phyloP scores from a whole-genome alignment of 2,888 invertebrate species.

The Linnaemya vulpina region DNA sequence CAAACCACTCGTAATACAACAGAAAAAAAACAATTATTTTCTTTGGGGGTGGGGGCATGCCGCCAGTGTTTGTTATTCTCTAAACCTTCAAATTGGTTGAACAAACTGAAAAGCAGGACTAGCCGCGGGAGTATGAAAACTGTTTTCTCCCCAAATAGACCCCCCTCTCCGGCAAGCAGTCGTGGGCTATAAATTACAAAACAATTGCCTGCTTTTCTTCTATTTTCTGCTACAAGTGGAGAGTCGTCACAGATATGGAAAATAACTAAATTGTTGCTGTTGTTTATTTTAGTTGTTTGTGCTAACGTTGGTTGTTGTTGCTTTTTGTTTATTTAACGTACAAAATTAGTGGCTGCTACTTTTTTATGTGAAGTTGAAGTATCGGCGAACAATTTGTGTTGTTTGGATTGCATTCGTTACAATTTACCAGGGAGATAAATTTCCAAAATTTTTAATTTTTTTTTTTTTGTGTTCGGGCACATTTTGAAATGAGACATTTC shows the following conservation, averaged over 20 bases:
- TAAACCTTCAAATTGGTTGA: conserved; percentile 63
- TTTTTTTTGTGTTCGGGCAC: conserved; percentile 48
- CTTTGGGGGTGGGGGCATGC: background rate
- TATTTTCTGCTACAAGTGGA: conserved; percentile 5
- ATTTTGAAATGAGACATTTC: conserved; percentile 48
- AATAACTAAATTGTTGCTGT: conserved; percentile 38
- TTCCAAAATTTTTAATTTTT: conserved; percentile 23
- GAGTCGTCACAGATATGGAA: conserved; percentile 13
- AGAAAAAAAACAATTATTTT: too few relatives aligned
- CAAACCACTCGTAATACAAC: background rate
- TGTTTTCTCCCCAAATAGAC: background rate
- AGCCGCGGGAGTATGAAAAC: background rate
- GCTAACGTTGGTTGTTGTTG: too few relatives aligned
- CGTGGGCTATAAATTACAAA: conserved; percentile 63
- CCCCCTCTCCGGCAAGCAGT: conserved; percentile 20
- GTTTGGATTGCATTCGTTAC: conserved; percentile 16
- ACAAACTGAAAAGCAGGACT: conserved; percentile 10
- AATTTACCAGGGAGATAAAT: conserved; percentile 60
- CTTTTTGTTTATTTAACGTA: conserved; percentile 26
- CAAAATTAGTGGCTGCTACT: conserved; percentile 25
- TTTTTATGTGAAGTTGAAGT: background rate
- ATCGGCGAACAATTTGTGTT: background rate
- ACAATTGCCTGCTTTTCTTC: conserved; percentile 67
- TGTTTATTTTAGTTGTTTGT: conserved; percentile 8
- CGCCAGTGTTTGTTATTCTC: conserved; percentile 33